A percentile compares a stretch with the other conserved stretches of the same genome.
Evolutionary conservation across 30 jellyfish, hydroid and myxozoan species (phyloP).

Genomic region (Hydractinia symbiolongicarpus): DNA sequence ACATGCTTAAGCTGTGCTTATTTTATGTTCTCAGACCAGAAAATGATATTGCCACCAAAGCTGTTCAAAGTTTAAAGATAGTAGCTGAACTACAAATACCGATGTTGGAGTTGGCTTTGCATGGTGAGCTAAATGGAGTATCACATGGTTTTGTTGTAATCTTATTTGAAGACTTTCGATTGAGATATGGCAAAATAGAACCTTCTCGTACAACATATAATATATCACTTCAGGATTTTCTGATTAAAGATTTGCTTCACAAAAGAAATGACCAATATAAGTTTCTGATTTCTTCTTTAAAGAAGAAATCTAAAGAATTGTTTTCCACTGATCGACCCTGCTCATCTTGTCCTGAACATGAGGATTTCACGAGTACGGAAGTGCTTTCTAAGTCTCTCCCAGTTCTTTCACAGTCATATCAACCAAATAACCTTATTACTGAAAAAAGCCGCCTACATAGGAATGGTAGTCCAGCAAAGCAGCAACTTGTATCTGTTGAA

Average conservation of each 20-base stretch:
- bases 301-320: background rate
- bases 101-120: slow-evolving; percentile 47
- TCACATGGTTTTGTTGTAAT: slow-evolving; percentile 73
- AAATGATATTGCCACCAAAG: too few species aligned
- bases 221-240: slow-evolving; percentile 54
- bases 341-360: slow-evolving; percentile 32
- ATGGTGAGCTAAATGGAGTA: slow-evolving; percentile 63
- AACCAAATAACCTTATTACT: too few species aligned
- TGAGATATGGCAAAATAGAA: slow-evolving; percentile 39
- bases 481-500: too few species aligned
- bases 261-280: slow-evolving; percentile 56
- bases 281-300: slow-evolving; percentile 59
- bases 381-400: slow-evolving; percentile 26
- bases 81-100: slow-evolving; percentile 14
- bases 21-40: too few species aligned
- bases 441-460: too few species aligned
- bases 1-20: too few species aligned
- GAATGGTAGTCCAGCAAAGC: too few species aligned
- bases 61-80: too few species aligned
- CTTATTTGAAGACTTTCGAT: slow-evolving; percentile 49
- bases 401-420: background rate
- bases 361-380: background rate
- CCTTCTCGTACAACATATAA: slow-evolving; percentile 38
- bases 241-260: slow-evolving; percentile 75
- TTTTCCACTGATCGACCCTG: background rate